phyloP scores from a whole-genome alignment of 2,113 vertebrate genomes.

The Onychorhynchus coronatus region DNA sequence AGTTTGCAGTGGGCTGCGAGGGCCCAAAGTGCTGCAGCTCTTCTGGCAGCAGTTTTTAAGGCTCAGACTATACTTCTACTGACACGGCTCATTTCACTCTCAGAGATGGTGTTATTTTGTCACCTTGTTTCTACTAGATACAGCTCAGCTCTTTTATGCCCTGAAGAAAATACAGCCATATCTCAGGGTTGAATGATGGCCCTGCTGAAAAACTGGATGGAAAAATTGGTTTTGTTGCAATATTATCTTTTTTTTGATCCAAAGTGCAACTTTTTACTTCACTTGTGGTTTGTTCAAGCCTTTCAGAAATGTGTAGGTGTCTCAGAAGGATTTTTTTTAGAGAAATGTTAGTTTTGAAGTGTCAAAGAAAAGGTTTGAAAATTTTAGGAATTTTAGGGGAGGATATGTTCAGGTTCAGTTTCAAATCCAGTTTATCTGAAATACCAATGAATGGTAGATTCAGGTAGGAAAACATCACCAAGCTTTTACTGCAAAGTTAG shows the following conservation, averaged over 20 bases:
- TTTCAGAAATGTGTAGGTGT: neutral
- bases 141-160: neutral
- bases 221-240: neutral
- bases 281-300: neutral
- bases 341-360: neutral
- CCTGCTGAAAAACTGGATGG: neutral
- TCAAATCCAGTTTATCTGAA: neutral
- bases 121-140: neutral
- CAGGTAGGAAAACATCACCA: neutral
- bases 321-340: neutral
- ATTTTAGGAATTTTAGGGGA: neutral
- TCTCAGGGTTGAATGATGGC: neutral
- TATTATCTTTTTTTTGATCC: neutral
- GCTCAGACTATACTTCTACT: neutral
- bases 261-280: neutral
- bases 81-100: neutral
- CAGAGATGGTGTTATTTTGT: neutral
- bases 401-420: neutral
- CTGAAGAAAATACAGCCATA: neutral
- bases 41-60: neutral
- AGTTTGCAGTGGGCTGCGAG: neutral
- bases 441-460: neutral
- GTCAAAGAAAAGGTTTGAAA: neutral
- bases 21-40: neutral
- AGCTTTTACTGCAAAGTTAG: neutral